Percentiles rank a stretch among this genome's conserved stretches.
phyloP scores from a whole-genome alignment of 2,113 vertebrate genomes.

The Thryonomys swinderianus region DNA sequence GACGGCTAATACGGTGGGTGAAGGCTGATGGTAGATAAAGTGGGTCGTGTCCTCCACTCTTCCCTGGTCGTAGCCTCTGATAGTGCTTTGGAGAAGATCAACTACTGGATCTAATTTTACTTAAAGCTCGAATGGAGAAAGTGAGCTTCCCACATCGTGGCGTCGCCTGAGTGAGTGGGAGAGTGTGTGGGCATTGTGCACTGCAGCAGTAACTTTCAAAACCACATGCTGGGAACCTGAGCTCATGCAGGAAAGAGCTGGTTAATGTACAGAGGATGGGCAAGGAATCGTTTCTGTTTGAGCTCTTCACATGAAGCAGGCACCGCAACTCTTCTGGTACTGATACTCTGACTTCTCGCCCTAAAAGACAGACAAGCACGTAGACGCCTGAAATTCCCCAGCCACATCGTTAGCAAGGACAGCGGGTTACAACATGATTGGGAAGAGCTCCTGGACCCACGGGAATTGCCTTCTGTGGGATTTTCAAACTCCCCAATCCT shows the following conservation, averaged over 20 bases:
- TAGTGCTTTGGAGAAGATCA: slow-evolving; percentile 78
- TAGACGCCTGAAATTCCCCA: slow-evolving; percentile 72
- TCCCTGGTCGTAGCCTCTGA: slow-evolving; percentile 45
- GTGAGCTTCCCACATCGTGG: slow-evolving; percentile 64
- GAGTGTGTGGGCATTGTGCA: neutral
- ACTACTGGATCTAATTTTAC: slow-evolving; percentile 67
- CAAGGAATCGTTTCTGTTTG: slow-evolving; percentile 21
- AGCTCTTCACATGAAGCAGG: slow-evolving; percentile 70
- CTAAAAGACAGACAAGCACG: slow-evolving; percentile 49
- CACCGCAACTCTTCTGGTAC: slow-evolving; percentile 68
- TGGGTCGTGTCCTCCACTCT: slow-evolving; percentile 69
- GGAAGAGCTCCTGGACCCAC: slow-evolving; percentile 15
- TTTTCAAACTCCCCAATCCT: slow-evolving; percentile 63
- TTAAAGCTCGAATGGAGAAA: neutral
- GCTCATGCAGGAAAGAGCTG: neutral
- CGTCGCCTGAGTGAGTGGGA: neutral
- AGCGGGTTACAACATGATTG: slow-evolving; percentile 69
- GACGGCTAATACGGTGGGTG: slow-evolving; percentile 61
- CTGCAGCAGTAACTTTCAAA: neutral
- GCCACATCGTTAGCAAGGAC: slow-evolving; percentile 72
- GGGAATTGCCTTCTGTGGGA: slow-evolving; percentile 69
- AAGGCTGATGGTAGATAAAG: slow-evolving; percentile 76
- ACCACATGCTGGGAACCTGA: neutral
- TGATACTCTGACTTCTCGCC: slow-evolving; percentile 68
- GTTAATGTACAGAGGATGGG: neutral